Base-by-base conservation (phyloP, 1,140 invertebrate genomes). In the Cherax quadricarinatus region DNA sequence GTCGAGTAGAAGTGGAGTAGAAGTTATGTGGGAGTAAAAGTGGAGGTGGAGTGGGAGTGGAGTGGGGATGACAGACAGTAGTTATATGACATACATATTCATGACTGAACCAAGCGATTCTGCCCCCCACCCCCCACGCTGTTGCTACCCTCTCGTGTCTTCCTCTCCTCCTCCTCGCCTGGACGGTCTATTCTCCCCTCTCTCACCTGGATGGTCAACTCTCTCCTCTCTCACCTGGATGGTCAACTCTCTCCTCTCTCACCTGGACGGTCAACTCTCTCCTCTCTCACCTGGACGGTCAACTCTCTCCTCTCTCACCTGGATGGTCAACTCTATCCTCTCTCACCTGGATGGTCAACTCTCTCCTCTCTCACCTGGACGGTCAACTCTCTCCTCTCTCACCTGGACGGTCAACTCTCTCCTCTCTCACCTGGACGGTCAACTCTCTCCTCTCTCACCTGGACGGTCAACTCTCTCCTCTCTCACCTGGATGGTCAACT, bases 51-150 rank as follows among this genome's bases (percentile, higher is more conserved):
- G 53, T 57, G 53, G 7, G 7, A 57, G 7, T 57, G 53, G 53
- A 57, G 53, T 9, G 53, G 6, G 12, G 12, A 57, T 57, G 53
- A 66, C 4, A 16, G 62, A 66, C 70, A 79, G 70, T 16, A 57
- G 53, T 79, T 87, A 60, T 85, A 85, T 41, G 9, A 18, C 83
- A 85, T 85, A 30, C 60, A 85, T 85, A 85, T 85, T 85, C 83
- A 85, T 70, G 82, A 70, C 3, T 30, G 83, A 66, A 48, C 1
- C 70, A 6, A 41, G 24, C 0, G 82, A 84, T 62, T 62, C 51
- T 62, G 30, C 62, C 82, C 82, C 60, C 5, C 53, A n/a, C n/a
- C 5, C 12, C 5, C 6, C 41, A 14, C 62, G 1, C 62, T 70
- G 62, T 70, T 70, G 62, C 62, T 70, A 70, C 16, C 62, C 62